These are phyloP conservation scores for Xylota segnis DNA, from an alignment of 2,888 invertebrate species.

Conservation along the genomic window DNA sequence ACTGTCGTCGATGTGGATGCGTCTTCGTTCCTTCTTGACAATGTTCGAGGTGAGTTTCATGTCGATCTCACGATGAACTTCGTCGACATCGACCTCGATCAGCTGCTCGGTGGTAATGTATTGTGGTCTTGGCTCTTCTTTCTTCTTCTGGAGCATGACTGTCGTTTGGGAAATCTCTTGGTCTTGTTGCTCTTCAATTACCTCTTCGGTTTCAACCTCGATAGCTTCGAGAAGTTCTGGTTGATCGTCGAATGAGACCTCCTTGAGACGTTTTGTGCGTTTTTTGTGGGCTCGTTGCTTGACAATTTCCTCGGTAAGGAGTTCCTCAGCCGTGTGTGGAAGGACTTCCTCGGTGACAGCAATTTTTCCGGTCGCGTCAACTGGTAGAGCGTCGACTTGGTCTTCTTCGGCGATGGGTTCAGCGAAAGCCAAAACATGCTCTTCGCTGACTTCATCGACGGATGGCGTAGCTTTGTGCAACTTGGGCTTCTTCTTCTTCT, in stretches of 20 bases:
- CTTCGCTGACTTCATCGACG: conserved; percentile 83
- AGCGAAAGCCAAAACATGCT: conserved; percentile 82
- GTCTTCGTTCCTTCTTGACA: conserved; percentile 84
- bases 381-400: conserved; percentile 81
- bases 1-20: conserved; percentile 85
- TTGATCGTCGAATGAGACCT: conserved; percentile 82
- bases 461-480: conserved; percentile 82
- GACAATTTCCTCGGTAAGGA: conserved; percentile 79
- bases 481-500: conserved; percentile 83
- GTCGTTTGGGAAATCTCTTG: conserved; percentile 85
- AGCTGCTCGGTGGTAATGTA: conserved; percentile 83
- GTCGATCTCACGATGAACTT: conserved; percentile 86
- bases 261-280: conserved; percentile 82
- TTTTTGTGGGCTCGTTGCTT: conserved; percentile 83
- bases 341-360: conserved; percentile 82
- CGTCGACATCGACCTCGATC: conserved; percentile 83
- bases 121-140: conserved; percentile 83
- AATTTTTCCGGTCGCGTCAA: conserved; percentile 81
- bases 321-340: conserved; percentile 80
- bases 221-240: conserved; percentile 81
- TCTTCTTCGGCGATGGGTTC: conserved; percentile 83
- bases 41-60: conserved; percentile 86
- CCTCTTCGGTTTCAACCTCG: conserved; percentile 81
- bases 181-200: conserved; percentile 80
- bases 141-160: conserved; percentile 83